A percentile compares a stretch with the other conserved stretches of the same genome.
These are phyloP conservation scores for Meiosimyza decipiens DNA, from an alignment of 2,888 invertebrate species.

Conservation along the genomic window DNA sequence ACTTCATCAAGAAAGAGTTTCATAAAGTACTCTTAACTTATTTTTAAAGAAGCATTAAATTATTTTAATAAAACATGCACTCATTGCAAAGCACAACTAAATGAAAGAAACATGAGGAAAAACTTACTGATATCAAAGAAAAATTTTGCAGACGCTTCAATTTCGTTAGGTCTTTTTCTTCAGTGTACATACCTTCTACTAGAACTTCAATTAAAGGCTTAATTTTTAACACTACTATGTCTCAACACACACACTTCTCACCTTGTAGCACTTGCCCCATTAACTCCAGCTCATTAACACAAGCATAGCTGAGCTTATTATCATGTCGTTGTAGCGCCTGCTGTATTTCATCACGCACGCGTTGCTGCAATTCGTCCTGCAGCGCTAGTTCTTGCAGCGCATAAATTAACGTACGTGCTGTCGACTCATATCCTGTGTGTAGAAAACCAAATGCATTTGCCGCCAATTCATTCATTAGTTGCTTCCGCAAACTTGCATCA, in stretches of 20 bases:
- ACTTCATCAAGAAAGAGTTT: too few relatives aligned
- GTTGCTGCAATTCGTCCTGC: constrained; percentile 53
- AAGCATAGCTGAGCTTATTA: constrained; percentile 57
- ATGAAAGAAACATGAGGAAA: too few relatives aligned
- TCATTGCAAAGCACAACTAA: not conserved
- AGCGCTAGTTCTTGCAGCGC: constrained; percentile 60
- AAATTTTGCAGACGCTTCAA: not conserved
- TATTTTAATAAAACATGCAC: too few relatives aligned
- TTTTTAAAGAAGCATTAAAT: too few relatives aligned
- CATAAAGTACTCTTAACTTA: too few relatives aligned
- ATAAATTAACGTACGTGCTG: constrained; percentile 73
- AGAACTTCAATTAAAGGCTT: too few relatives aligned
- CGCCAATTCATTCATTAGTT: constrained; percentile 59
- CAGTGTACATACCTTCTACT: too few relatives aligned
- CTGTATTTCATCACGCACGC: constrained; percentile 57
- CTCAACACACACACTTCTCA: constrained; percentile 35
- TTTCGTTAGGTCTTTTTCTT: not conserved
- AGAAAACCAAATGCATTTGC: constrained; percentile 63
- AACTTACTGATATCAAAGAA: not conserved
- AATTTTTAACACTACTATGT: too few relatives aligned
- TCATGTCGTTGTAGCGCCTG: constrained; percentile 50
- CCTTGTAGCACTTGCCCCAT: constrained; percentile 60
- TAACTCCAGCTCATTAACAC: constrained; percentile 56
- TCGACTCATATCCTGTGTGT: constrained; percentile 74
- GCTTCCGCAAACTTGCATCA: constrained; percentile 51